Conservation (phyloP, 2,797 vertebrate species). For the Phoxinus dragarum region DNA sequence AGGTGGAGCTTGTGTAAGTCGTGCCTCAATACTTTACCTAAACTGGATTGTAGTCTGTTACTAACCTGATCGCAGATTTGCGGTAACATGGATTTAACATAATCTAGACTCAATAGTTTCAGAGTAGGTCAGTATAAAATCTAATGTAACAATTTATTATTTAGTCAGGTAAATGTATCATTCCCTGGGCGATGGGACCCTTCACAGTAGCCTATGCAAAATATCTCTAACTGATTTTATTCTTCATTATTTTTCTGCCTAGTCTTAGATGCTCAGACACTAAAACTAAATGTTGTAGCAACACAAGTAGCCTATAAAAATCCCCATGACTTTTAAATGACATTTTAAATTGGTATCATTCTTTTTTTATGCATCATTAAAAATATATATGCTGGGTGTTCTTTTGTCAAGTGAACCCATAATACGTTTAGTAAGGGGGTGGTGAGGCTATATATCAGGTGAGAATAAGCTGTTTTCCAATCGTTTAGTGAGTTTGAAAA, state of each 20-base stretch:
- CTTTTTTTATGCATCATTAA: background rate
- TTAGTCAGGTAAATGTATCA: background rate
- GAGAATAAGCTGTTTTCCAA: background rate
- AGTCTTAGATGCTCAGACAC: background rate
- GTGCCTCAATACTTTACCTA: background rate
- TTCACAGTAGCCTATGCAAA: background rate
- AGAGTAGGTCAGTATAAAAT: background rate
- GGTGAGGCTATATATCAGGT: background rate
- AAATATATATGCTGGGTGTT: background rate
- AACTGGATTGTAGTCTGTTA: background rate
- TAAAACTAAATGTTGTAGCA: background rate
- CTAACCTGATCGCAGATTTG: background rate
- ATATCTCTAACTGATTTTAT: background rate
- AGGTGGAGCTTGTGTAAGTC: background rate
- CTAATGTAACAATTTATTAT: background rate
- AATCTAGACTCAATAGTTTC: background rate
- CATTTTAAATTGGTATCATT: background rate
- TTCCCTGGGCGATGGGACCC: background rate
- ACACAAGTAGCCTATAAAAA: background rate
- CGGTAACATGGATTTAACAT: background rate
- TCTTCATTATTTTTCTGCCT: background rate
- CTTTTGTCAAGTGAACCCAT: background rate
- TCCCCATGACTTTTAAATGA: background rate
- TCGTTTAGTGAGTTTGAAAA: slow-evolving; percentile 9
- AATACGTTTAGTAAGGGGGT: background rate